phyloP scores from a whole-genome alignment of 2,888 invertebrate genomes.

The Coremacera marginata region DNA sequence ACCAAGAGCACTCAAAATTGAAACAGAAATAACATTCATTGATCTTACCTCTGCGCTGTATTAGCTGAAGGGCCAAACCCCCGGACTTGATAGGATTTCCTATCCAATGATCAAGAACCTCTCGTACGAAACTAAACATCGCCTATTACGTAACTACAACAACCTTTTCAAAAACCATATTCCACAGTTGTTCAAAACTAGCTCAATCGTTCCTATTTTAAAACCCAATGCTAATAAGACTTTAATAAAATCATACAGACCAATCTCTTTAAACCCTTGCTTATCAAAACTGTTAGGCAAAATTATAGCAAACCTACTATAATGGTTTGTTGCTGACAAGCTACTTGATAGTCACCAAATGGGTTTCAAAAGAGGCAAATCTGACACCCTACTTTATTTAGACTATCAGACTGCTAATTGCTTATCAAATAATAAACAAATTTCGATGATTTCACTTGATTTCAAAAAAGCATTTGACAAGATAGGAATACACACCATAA shows the following conservation, averaged over 20 bases:
- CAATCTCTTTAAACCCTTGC: constrained; percentile 45
- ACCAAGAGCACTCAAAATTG: too few relatives aligned
- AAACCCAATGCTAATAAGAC: constrained; percentile 43
- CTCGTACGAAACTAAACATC: too few relatives aligned
- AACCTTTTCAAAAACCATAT: constrained; percentile 28
- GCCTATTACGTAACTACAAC: too few relatives aligned
- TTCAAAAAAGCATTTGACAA: constrained; percentile 31
- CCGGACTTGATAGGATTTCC: too few relatives aligned
- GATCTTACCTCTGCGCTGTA: too few relatives aligned
- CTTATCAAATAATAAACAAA: not conserved
- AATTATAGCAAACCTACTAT: constrained; percentile 36
- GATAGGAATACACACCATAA: constrained; percentile 20
- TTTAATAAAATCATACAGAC: constrained; percentile 41
- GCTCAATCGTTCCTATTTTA: constrained; percentile 27
- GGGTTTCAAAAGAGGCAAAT: constrained; percentile 32
- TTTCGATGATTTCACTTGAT: constrained; percentile 24
- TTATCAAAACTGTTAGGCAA: constrained; percentile 43
- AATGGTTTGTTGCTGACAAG: constrained; percentile 40
- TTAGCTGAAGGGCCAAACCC: too few relatives aligned
- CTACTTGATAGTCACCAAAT: constrained; percentile 20
- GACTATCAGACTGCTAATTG: not conserved
- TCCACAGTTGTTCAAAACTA: constrained; percentile 38
- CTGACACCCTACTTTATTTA: not conserved
- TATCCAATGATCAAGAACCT: too few relatives aligned
- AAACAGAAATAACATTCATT: too few relatives aligned